These are phyloP conservation scores for Cossypha caffra DNA, from an alignment of 2,797 vertebrate genomes.

Conservation along the genomic window DNA sequence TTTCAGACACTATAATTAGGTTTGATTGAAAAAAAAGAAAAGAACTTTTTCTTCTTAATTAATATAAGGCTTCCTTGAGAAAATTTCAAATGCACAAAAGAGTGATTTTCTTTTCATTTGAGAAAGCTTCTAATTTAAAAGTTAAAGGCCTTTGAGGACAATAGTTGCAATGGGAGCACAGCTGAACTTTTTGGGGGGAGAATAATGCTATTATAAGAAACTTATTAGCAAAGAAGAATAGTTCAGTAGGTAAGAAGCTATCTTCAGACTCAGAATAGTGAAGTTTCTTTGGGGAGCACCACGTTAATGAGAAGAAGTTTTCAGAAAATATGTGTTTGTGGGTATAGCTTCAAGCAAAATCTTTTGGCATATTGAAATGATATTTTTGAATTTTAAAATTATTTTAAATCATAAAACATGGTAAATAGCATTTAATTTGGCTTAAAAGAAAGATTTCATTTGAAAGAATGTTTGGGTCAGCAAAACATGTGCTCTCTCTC, in stretches of 20 bases:
- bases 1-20: conserved; percentile 32
- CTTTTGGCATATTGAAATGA: background rate
- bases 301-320: background rate
- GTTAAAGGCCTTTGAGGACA: conserved; percentile 26
- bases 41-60: background rate
- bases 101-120: conserved; percentile 18
- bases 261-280: background rate
- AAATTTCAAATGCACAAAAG: conserved; percentile 8
- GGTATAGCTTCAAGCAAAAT: background rate
- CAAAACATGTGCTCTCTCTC: background rate
- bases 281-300: background rate
- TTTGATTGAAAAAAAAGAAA: background rate
- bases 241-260: background rate
- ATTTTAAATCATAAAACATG: background rate
- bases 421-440: background rate
- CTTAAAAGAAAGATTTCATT: background rate
- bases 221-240: background rate
- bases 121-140: conserved; percentile 8
- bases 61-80: conserved; percentile 13
- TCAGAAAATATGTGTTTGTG: background rate
- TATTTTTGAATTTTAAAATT: background rate
- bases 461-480: background rate
- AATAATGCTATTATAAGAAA: background rate
- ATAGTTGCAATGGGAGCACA: background rate
- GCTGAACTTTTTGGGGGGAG: background rate